Base-by-base conservation (phyloP, 2,797 vertebrate genomes). In the Podargus strigoides region DNA sequence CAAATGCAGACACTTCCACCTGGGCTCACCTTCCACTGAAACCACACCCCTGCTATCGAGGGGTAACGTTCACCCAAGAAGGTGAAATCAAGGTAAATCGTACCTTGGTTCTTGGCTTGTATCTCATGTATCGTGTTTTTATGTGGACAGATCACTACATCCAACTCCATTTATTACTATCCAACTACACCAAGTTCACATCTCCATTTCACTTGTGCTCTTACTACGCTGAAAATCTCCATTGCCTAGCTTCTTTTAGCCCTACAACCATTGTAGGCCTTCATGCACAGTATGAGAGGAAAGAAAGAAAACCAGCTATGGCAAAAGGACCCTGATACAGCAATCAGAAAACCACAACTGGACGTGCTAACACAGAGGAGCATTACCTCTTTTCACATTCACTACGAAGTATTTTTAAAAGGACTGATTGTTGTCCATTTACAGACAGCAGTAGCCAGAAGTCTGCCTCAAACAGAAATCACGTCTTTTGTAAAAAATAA, bases 231-330 rank as follows among this genome's bases (percentile, higher is more conserved):
- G 58, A 81, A 62, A 72, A 72, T 77, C 66, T 84, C 70, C n/a
- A 46, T 2, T 2, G 0, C 26, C 11, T 30, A n/a, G 44, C 34
- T 66, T 75, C 72, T 81, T 84, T 85, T 34, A 92, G 56, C 16
- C 30, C 68, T 68, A 32, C 44, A 62, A 63, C 47, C 58, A 83
- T 1, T 66, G 49, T 3, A 88, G 44, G 55, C 58, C 42, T 78
- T 64, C 55, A 53, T 32, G 60, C 88, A 81, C 7, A 81, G 58
- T 32, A 62, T 5, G 42, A 87, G 79, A 72, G 32, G 44, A 46
- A 90, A 78, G 64, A 89, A 75, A 72, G 23, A 89, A 92, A 91
- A 87, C 13, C 49, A 81, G 60, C 46, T 60, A 46, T 8, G 28
- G 66, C 34, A 76, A 77, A 90, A 72, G 21, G 47, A 75, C 58